Evolutionary conservation across 2,113 vertebrate genomes (phyloP).

Genomic region (Brienomyrus brachyistius): DNA sequence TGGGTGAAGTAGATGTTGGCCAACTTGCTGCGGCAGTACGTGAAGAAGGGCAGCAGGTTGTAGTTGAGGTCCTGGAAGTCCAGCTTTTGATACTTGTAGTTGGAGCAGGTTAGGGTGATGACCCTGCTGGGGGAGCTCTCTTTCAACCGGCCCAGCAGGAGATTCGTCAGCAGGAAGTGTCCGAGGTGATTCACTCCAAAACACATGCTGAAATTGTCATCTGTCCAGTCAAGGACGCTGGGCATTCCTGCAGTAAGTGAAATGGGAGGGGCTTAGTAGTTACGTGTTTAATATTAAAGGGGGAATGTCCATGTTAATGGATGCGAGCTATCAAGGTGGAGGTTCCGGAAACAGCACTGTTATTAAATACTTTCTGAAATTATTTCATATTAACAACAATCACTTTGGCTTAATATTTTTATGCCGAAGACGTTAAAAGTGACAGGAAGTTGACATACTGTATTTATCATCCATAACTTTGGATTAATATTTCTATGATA

Average conservation of each 20-base stretch:
- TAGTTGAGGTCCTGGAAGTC: conserved; percentile 71
- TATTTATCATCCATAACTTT: neutral
- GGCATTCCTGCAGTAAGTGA: conserved; percentile 52
- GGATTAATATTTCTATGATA: neutral
- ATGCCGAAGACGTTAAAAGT: neutral
- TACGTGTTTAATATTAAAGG: neutral
- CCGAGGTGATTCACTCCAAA: conserved; percentile 71
- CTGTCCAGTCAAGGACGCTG: conserved; percentile 65
- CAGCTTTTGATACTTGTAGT: conserved; percentile 66
- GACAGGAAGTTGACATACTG: neutral
- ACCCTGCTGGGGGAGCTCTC: conserved; percentile 62
- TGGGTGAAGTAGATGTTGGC: conserved; percentile 71
- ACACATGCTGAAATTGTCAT: conserved; percentile 68
- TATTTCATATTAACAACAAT: neutral
- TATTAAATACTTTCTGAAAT: neutral
- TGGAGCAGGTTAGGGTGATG: conserved; percentile 64
- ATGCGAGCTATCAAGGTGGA: neutral
- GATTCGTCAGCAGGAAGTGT: conserved; percentile 68
- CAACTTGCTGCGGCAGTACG: conserved; percentile 71
- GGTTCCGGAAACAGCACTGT: neutral
- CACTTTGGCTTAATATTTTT: neutral
- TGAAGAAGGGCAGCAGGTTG: conserved; percentile 67
- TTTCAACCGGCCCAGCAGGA: conserved; percentile 59
- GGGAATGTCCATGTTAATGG: neutral
- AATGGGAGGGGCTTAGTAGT: neutral